phyloP scores from a whole-genome alignment of 2,113 vertebrate species.

The Melanotaenia duboulayi region DNA sequence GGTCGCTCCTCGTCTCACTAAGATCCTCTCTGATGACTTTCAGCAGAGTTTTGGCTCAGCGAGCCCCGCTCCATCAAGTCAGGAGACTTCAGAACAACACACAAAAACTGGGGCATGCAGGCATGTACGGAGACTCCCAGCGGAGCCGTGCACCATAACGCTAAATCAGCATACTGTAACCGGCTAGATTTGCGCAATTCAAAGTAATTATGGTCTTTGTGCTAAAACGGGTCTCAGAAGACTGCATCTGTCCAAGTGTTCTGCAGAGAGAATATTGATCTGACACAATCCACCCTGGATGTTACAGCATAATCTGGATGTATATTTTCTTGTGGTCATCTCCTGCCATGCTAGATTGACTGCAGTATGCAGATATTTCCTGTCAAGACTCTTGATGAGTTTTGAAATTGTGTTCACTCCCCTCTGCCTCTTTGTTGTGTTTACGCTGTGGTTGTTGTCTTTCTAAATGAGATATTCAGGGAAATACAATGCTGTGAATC shows the following conservation, averaged over 20 bases:
- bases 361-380: conserved; percentile 57
- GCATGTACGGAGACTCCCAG: conserved; percentile 1
- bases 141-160: conserved; percentile 22
- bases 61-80: conserved; percentile 72
- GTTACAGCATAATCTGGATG: conserved; percentile 58
- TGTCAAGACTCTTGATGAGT: conserved; percentile 42
- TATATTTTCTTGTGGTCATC: conserved; percentile 59
- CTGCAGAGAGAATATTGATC: conserved; percentile 63
- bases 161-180: conserved; percentile 72
- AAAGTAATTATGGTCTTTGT: conserved; percentile 80
- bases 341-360: conserved; percentile 33
- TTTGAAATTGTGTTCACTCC: conserved; percentile 38
- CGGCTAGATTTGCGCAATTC: conserved; percentile 75
- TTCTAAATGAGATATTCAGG: conserved; percentile 50
- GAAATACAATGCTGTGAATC: conserved; percentile 9
- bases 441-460: conserved; percentile 48
- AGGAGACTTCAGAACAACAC: conserved; percentile 56
- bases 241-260: conserved; percentile 61
- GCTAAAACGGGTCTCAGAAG: conserved; percentile 74
- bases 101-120: background rate
- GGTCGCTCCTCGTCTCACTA: conserved; percentile 79
- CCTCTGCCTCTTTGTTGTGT: conserved; percentile 47
- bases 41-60: conserved; percentile 67
- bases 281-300: conserved; percentile 61
- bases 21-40: conserved; percentile 79